Evolutionary conservation across 2,888 invertebrate genomes (phyloP).

Genomic region (Sipha maydis): DNA sequence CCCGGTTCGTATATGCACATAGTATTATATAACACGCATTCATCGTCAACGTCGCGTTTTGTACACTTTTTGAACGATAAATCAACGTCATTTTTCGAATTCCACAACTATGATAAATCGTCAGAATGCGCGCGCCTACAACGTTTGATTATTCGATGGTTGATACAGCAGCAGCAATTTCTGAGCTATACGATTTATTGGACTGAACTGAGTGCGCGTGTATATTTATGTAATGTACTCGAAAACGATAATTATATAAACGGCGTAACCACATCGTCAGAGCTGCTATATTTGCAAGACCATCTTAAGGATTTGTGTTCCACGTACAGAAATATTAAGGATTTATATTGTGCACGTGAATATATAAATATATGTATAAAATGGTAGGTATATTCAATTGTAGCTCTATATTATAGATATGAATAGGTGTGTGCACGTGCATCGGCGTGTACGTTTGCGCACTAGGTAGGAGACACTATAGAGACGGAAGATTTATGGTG

Average conservation of each 20-base stretch:
- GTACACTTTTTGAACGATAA: constrained; percentile 31
- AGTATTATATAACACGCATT: neutral
- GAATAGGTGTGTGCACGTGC: neutral
- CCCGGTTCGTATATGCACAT: neutral
- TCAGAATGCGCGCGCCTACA: neutral
- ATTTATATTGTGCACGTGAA: no score
- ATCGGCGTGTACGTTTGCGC: neutral
- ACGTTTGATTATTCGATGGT: neutral
- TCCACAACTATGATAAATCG: constrained; percentile 20
- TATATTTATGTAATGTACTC: neutral
- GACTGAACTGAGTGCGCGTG: neutral
- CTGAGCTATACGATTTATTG: constrained; percentile 27
- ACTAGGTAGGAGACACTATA: neutral
- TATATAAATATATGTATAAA: no score
- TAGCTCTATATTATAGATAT: neutral
- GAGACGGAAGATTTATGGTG: neutral
- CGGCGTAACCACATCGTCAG: no score
- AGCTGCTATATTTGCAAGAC: no score
- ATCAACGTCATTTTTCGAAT: constrained; percentile 40
- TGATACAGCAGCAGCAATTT: neutral
- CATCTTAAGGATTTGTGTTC: no score
- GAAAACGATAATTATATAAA: no score
- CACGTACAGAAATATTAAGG: no score
- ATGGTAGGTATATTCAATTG: neutral
- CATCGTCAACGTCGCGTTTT: neutral